phyloP scores from a whole-genome alignment of 2,113 vertebrate species.

The Pteruthius melanotis region DNA sequence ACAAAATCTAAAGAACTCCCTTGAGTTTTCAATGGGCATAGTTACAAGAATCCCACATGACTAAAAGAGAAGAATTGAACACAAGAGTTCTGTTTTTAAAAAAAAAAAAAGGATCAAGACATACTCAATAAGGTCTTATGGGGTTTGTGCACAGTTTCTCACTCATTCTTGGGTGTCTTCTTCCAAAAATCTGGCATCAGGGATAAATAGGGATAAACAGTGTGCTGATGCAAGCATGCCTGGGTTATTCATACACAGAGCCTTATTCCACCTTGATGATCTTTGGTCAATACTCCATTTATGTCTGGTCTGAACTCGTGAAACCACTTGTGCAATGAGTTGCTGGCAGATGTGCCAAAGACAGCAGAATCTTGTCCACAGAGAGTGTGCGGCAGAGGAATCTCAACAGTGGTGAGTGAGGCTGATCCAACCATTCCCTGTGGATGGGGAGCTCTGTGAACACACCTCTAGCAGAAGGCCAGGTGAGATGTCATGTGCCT shows the following conservation, averaged over 20 bases:
- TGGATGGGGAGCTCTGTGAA: not conserved
- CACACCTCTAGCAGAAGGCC: not conserved
- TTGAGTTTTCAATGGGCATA: slow-evolving; percentile 1
- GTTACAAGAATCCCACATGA: not conserved
- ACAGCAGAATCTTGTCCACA: not conserved
- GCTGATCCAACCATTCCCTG: not conserved
- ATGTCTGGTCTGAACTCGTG: not conserved
- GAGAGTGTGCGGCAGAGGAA: not conserved
- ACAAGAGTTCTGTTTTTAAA: not conserved
- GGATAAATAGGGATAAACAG: not conserved
- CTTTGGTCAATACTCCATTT: not conserved
- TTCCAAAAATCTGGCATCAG: not conserved
- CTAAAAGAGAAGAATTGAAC: not conserved
- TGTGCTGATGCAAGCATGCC: not conserved
- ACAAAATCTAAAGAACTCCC: not conserved
- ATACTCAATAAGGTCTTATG: not conserved
- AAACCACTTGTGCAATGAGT: not conserved
- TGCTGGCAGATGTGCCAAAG: not conserved
- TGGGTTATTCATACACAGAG: not conserved
- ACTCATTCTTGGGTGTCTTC: not conserved
- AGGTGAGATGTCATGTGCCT: not conserved
- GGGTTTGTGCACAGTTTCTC: not conserved
- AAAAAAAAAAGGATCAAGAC: not conserved
- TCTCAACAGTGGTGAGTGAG: not conserved
- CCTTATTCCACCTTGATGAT: not conserved